phyloP scores from a whole-genome alignment of 2,113 vertebrate genomes.

The Bos javanicus region DNA sequence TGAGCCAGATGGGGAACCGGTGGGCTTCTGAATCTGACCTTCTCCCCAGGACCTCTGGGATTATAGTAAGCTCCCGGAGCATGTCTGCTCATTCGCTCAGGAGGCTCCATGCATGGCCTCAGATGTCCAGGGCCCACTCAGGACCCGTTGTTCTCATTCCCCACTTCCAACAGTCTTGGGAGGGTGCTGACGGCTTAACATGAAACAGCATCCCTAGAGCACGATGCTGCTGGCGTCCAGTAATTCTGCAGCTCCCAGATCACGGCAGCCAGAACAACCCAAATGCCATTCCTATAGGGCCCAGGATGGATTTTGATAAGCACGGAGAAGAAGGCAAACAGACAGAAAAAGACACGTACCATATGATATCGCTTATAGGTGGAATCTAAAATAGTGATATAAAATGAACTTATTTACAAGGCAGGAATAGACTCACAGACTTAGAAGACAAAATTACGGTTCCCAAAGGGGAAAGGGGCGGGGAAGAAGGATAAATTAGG shows the following conservation, averaged over 20 bases:
- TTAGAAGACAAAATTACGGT: neutral
- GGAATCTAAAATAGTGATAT: neutral
- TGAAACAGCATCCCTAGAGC: rapidly evolving
- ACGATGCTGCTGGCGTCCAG: neutral
- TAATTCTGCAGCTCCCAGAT: neutral
- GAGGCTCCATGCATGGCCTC: neutral
- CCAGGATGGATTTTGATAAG: neutral
- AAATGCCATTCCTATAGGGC: neutral
- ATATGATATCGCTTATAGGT: neutral
- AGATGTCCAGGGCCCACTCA: neutral
- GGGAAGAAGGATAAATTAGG: neutral
- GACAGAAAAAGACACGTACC: neutral
- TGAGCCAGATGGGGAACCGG: neutral
- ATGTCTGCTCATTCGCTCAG: neutral
- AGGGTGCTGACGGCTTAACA: neutral
- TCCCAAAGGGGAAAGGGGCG: neutral
- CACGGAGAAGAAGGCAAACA: neutral
- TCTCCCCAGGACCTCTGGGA: neutral
- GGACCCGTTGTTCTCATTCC: rapidly evolving
- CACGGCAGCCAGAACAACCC: neutral
- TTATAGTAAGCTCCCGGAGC: rapidly evolving
- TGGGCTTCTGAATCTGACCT: neutral
- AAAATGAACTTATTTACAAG: neutral
- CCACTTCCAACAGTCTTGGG: too few species aligned
- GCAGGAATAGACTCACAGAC: neutral